These are phyloP conservation scores for Parazoanthus darwini DNA, from an alignment of 92 coral and sea anemone genomes.

Conservation along the genomic window DNA sequence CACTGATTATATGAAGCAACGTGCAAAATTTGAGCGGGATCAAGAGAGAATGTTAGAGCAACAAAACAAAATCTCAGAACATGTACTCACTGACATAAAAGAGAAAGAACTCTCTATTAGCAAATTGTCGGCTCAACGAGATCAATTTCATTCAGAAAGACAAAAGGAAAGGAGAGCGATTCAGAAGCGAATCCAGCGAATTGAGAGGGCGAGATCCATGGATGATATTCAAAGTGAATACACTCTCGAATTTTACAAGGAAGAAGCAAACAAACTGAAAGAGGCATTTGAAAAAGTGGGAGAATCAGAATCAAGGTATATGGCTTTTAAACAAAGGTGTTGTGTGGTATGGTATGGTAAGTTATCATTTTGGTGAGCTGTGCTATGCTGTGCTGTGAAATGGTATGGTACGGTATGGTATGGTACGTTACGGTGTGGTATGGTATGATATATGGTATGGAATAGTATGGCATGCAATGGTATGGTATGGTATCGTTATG, in stretches of 20 bases:
- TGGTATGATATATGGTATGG: no score
- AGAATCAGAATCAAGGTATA: constrained; percentile 76
- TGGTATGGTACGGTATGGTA: no score
- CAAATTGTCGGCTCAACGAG: constrained; percentile 69
- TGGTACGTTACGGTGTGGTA: no score
- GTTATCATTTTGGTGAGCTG: no score
- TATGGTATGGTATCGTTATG: no score
- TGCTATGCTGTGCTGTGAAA: no score
- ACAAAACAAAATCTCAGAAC: constrained; percentile 75
- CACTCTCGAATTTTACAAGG: constrained; percentile 71
- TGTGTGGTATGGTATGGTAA: no score
- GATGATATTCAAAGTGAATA: constrained; percentile 81
- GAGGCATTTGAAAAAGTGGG: constrained; percentile 85
- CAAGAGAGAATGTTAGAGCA: constrained; percentile 83
- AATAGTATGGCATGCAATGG: no score
- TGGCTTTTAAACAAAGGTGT: no score
- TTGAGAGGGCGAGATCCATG: constrained; percentile 58
- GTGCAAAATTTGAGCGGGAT: constrained; percentile 77
- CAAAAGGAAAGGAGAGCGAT: constrained; percentile 73
- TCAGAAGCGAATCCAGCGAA: constrained; percentile 65
- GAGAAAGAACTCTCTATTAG: constrained; percentile 74
- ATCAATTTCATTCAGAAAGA: constrained; percentile 76
- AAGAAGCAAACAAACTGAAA: constrained; percentile 76
- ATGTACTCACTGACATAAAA: constrained; percentile 65
- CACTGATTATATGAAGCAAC: constrained; percentile 67